Evolutionary conservation across 2,888 invertebrate species (phyloP), one percentile per base, ranked within the genome.

Genomic region (Drosophila borealis): DNA sequence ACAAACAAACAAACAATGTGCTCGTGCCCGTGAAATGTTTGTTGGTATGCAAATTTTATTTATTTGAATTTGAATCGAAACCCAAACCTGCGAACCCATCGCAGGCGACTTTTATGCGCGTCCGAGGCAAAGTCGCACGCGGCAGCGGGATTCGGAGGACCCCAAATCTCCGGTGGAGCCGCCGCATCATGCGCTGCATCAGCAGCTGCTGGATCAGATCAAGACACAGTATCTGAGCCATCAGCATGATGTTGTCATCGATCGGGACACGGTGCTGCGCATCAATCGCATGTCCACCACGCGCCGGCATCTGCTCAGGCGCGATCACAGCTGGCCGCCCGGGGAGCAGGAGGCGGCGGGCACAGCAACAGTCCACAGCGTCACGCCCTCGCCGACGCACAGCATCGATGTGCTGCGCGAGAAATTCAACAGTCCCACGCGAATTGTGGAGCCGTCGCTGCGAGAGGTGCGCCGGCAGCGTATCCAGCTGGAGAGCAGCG

Each of bases 281-380:
- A 92, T 92, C 78, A 92, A 92, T 82, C 91, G 92, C 3, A 69
- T 91, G 65, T 89, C 92, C 66, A 90, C 92, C 66, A 90, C 91
- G 67, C 91, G 91, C 33, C 80, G 89, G 6, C 84, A 86, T 70
- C 72, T 90, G 33, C 88, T 89, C 59, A 89, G 88, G 74, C 89
- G 91, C 33, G 92, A 92, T 73, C 89, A 91, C 79, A 92, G 92
- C 70, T 92, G 92, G 92, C 92, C 92, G 37, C 92, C 92, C n/a
- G 55, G 68, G 3, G 70, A 76, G 39, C 49, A 37, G 37, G 41
- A 45, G 25, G 49, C 53, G 21, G 9, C 11, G 13, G 29, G 8
- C 29, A 29, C 8, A 29, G 55, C 21, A 5, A 19, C 45, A 17
- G 44, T 19, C 21, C 54, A 14, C 34, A 4, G 36, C n/a, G 21